Evolutionary conservation across 2,888 invertebrate genomes (phyloP), one percentile per base, ranked within the genome.

Genomic region (Dendrolimus houi): DNA sequence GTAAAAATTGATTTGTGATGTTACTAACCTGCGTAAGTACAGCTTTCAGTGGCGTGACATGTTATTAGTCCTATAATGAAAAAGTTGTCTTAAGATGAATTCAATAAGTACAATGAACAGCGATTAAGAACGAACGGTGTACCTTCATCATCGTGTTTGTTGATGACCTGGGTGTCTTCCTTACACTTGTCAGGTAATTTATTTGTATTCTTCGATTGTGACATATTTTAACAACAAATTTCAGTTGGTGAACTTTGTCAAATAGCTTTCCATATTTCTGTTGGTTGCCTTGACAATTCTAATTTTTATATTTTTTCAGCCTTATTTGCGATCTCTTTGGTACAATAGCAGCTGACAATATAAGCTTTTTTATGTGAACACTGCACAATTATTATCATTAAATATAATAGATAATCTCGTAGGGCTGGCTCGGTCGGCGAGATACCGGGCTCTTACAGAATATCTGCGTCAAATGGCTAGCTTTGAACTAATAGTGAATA

Each of bases 221-320:
- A 89, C 90, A 90, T 90, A 85, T 83, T 87, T 82, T 70, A 75
- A 88, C 88, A 84, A 83, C 80, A 81, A 90, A 88, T 90, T 89
- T 90, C 85, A 87, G 77, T 81, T 77, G 80, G 79, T 78, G 74
- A 81, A 72, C 77, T 80, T 84, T 85, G 85, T 87, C 85, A 86
- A 87, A 87, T 80, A 74, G 72, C 79, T 83, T 81, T 81, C 76
- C 81, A 83, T 85, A 86, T 85, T 84, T 81, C 74, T 75, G 72
- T 66, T 65, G 63, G 63, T 70, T 70, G 63, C 64, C 62, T 66
- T 84, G 85, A 85, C 82, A 79, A 72, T 84, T 85, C 82, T 70
- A 79, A 81, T 84, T 83, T 84, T 71, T 75, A 78, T 74, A 68
- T 72, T 68, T 67, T 67, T 67, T 64, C 62, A n/a, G 47, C 1